A percentile compares a stretch with the other conserved stretches of the same genome.
phyloP scores from a whole-genome alignment of 2,797 vertebrate genomes.

The Acropternis orthonyx region DNA sequence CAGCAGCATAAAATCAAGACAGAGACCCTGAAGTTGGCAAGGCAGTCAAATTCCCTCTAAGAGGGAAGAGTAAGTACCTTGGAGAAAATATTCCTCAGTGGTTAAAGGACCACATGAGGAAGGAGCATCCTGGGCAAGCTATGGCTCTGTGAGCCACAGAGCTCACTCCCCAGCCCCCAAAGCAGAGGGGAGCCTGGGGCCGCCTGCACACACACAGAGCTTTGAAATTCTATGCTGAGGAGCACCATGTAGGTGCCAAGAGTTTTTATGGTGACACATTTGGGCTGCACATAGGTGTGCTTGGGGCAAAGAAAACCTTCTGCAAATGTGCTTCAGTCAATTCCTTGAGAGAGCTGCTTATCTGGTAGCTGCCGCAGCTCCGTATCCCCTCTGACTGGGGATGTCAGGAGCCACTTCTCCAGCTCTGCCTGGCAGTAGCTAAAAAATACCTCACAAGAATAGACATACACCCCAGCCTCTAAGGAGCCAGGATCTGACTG shows the following conservation, averaged over 20 bases:
- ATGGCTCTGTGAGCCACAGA: neutral
- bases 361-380: neutral
- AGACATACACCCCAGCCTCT: neutral
- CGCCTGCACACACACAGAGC: neutral
- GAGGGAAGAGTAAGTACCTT: neutral
- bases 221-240: constrained; percentile 54
- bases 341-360: neutral
- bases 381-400: neutral
- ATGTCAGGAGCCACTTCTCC: neutral
- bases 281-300: constrained; percentile 56
- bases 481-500: neutral
- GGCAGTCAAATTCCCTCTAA: neutral
- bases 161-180: neutral
- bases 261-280: constrained; percentile 60
- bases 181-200: neutral
- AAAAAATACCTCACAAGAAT: neutral
- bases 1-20: neutral
- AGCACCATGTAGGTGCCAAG: constrained; percentile 32
- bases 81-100: neutral
- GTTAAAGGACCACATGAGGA: rapidly evolving
- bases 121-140: neutral
- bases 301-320: neutral
- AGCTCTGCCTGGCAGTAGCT: neutral
- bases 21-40: neutral
- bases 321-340: neutral